Conservation (phyloP, 2,113 vertebrate species). For the Cettia cetti region DNA sequence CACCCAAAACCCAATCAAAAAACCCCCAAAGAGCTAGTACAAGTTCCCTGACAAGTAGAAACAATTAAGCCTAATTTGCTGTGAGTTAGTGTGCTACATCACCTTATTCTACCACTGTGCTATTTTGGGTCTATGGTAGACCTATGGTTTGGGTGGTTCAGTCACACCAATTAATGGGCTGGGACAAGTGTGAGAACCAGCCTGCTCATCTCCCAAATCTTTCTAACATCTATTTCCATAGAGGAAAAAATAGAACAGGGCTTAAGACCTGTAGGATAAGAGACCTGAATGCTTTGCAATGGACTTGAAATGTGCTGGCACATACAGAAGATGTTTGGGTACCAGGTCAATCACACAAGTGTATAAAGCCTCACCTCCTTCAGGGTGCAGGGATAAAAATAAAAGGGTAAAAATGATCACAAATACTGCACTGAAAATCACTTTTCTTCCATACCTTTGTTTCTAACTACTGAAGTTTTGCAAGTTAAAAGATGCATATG, state of each 20-base stretch:
- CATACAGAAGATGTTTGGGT: neutral
- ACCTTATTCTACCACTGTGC: neutral
- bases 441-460: neutral
- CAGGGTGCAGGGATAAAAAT: neutral
- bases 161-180: neutral
- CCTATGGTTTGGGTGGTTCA: neutral
- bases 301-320: neutral
- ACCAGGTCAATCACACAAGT: neutral
- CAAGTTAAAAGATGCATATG: neutral
- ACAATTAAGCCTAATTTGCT: neutral
- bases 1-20: neutral
- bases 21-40: neutral
- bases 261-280: neutral
- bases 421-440: neutral
- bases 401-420: neutral
- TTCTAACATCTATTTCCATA: neutral
- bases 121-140: neutral
- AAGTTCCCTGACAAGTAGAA: neutral
- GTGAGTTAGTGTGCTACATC: neutral
- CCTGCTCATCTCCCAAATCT: neutral
- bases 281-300: neutral
- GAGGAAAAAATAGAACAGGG: neutral
- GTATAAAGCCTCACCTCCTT: neutral
- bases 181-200: fast-evolving
- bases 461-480: constrained; percentile 8